These are phyloP conservation scores for Sclerurus mexicanus DNA, from an alignment of 2,113 vertebrate species.

Conservation along the genomic window DNA sequence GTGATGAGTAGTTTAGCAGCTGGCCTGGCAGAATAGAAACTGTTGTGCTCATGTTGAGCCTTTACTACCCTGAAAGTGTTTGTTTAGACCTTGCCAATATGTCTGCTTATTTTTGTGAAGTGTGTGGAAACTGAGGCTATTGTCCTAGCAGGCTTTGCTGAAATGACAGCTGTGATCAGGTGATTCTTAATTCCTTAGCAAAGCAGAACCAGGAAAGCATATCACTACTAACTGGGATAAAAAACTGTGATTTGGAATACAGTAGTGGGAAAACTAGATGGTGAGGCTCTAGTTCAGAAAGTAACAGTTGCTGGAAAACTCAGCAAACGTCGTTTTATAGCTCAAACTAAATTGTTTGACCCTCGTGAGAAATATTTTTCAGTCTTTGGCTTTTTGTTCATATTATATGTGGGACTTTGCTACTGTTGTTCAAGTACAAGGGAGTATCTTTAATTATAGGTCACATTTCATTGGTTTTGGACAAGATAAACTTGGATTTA, in stretches of 20 bases:
- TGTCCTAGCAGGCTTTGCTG: not conserved
- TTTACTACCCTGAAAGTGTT: not conserved
- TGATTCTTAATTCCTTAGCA: not conserved
- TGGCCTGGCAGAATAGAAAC: not conserved
- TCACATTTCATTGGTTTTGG: not conserved
- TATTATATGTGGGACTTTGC: rapidly evolving
- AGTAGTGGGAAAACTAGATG: not conserved
- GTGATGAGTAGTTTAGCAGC: not conserved
- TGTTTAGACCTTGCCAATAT: not conserved
- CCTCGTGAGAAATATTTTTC: not conserved
- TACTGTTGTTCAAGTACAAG: not conserved
- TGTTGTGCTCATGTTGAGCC: not conserved
- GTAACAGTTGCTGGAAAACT: not conserved
- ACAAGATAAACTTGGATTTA: not conserved
- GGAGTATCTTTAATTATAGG: not conserved
- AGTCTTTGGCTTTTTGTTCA: not conserved
- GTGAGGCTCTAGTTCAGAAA: not conserved
- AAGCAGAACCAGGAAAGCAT: not conserved
- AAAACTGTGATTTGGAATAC: not conserved
- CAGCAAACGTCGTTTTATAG: not conserved
- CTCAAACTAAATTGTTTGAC: not conserved
- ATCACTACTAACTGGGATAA: not conserved
- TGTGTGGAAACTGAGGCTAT: not conserved
- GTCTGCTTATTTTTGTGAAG: not conserved
- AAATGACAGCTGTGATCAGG: not conserved